phyloP scores from a whole-genome alignment of 2,113 vertebrate species.

The Antechinus flavipes region DNA sequence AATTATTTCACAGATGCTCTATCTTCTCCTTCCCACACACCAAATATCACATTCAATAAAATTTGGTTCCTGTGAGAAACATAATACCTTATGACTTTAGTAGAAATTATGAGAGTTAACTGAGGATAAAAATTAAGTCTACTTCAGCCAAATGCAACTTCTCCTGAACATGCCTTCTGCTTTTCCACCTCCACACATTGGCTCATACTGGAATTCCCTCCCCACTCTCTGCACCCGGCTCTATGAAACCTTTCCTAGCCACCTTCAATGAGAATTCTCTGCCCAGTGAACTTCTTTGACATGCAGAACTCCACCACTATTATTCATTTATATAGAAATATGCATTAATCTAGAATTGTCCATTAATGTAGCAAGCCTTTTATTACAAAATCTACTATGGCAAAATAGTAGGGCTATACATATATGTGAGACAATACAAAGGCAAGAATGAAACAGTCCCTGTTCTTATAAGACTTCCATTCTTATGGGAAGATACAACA shows the following conservation, averaged over 20 bases:
- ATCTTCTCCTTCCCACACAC: slow-evolving; percentile 71
- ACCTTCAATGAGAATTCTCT: background rate
- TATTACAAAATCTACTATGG: background rate
- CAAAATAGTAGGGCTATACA: background rate
- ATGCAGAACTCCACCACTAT: background rate
- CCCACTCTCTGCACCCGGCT: background rate
- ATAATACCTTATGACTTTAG: slow-evolving; percentile 60
- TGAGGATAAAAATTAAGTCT: slow-evolving; percentile 39
- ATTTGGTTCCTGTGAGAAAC: slow-evolving; percentile 58
- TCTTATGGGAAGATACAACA: background rate
- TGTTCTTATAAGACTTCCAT: background rate
- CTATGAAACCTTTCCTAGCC: background rate
- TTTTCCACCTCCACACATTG: background rate
- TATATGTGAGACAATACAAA: background rate
- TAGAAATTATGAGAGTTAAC: slow-evolving; percentile 58
- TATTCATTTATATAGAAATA: background rate
- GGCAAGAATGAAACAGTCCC: background rate
- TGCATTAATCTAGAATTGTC: background rate
- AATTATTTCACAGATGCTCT: slow-evolving; percentile 73
- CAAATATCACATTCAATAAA: slow-evolving; percentile 66
- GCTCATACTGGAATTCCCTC: background rate
- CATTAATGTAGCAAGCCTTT: background rate
- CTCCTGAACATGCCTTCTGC: background rate
- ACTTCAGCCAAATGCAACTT: slow-evolving; percentile 7
- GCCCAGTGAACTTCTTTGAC: background rate